phyloP scores from a whole-genome alignment of 2,888 invertebrate species.

The Notocelia uddmanniana region DNA sequence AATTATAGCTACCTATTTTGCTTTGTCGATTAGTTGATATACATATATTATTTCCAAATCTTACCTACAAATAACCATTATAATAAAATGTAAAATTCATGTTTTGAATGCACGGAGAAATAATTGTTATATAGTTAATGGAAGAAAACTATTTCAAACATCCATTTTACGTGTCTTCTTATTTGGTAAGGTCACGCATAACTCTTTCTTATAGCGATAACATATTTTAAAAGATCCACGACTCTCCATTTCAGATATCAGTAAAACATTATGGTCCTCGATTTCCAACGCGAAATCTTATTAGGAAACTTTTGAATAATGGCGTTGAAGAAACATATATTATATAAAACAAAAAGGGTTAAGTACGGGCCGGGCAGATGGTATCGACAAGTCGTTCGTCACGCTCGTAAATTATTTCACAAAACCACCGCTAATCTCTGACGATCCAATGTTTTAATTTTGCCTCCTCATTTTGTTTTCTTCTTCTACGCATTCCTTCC shows the following conservation, averaged over 20 bases:
- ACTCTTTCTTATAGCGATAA: constrained; percentile 39
- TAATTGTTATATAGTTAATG: constrained; percentile 37
- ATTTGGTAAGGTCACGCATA: constrained; percentile 46
- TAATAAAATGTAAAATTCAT: constrained; percentile 17
- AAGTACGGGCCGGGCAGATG: constrained; percentile 81
- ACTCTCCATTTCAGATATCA: constrained; percentile 78
- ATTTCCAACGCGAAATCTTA: constrained; percentile 78
- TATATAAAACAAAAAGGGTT: constrained; percentile 82
- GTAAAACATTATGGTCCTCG: constrained; percentile 76
- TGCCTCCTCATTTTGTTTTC: constrained; percentile 73
- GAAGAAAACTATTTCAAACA: constrained; percentile 43
- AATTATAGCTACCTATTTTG: neutral
- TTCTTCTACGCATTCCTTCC: constrained; percentile 69
- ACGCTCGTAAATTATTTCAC: constrained; percentile 85
- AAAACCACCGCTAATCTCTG: constrained; percentile 83
- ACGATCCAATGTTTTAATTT: constrained; percentile 83
- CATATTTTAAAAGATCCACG: constrained; percentile 60
- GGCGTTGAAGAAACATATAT: constrained; percentile 76
- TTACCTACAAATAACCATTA: constrained; percentile 4
- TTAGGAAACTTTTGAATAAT: constrained; percentile 82
- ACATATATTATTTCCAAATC: neutral
- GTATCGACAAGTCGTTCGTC: constrained; percentile 83
- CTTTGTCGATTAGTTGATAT: neutral
- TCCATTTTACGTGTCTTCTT: constrained; percentile 42
- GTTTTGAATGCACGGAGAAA: constrained; percentile 4